Evolutionary conservation across 2,113 vertebrate species (phyloP).

Genomic region (Plotosus lineatus): DNA sequence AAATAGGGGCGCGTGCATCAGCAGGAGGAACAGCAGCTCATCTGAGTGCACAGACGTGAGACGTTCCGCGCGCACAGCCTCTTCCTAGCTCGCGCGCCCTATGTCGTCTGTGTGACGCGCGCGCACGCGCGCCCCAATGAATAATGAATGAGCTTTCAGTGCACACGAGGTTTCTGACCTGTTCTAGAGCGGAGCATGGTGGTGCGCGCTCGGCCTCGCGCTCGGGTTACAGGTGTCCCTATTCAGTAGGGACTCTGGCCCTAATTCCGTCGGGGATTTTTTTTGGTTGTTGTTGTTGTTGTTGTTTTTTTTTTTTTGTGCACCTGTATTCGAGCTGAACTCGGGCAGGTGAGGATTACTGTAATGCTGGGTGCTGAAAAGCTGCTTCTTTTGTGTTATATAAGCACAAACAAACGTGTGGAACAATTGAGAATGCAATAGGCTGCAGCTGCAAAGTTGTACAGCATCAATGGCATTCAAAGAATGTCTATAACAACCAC

Average conservation of each 20-base stretch:
- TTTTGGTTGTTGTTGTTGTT: too few species aligned
- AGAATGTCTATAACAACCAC: slow-evolving; percentile 40
- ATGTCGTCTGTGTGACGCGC: background rate
- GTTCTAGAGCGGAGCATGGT: slow-evolving; percentile 62
- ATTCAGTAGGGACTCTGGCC: slow-evolving; percentile 58
- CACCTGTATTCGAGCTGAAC: slow-evolving; percentile 36
- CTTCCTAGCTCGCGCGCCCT: slow-evolving; percentile 14
- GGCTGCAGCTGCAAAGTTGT: slow-evolving; percentile 24
- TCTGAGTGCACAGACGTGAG: slow-evolving; percentile 55
- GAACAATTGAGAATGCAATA: slow-evolving; percentile 49
- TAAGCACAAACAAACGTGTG: slow-evolving; percentile 31
- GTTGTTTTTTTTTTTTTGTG: too few species aligned
- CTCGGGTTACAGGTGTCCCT: slow-evolving; percentile 69
- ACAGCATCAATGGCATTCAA: slow-evolving; percentile 46
- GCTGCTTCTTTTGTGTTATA: slow-evolving; percentile 37
- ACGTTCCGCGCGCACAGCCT: background rate
- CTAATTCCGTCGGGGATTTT: slow-evolving; percentile 51
- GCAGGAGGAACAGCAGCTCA: slow-evolving; percentile 14
- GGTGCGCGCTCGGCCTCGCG: slow-evolving; percentile 62
- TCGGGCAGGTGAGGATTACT: slow-evolving; percentile 26
- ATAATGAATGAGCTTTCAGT: slow-evolving; percentile 72
- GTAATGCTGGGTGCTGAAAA: slow-evolving; percentile 45
- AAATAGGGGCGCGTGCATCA: background rate
- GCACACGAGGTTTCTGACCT: slow-evolving; percentile 69
- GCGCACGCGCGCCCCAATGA: slow-evolving; percentile 61